Conservation (phyloP, 2,113 vertebrate species). For the human region GRCh38 chr21:36172001-36172500, state of each 20-base stretch:
- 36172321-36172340: too few species aligned
- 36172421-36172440: background rate
- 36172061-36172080: background rate
- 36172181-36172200: background rate
- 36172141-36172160: background rate
- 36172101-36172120: background rate
- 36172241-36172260: background rate
- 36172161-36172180: background rate
- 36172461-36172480: background rate
- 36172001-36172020: background rate
- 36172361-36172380: background rate
- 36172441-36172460: background rate
- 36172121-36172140: background rate
- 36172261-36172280: background rate
- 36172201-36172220: background rate
- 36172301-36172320: background rate
- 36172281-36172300: accelerated
- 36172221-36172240: background rate
- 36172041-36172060: background rate
- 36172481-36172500: too few species aligned
- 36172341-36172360: background rate
- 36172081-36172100: background rate
- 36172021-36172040: background rate
- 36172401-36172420: background rate
- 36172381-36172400: background rate